Evolutionary conservation across 1,140 invertebrate species (phyloP), one percentile per base, ranked within the genome.

Genomic region (Bombus pyrosoma): DNA sequence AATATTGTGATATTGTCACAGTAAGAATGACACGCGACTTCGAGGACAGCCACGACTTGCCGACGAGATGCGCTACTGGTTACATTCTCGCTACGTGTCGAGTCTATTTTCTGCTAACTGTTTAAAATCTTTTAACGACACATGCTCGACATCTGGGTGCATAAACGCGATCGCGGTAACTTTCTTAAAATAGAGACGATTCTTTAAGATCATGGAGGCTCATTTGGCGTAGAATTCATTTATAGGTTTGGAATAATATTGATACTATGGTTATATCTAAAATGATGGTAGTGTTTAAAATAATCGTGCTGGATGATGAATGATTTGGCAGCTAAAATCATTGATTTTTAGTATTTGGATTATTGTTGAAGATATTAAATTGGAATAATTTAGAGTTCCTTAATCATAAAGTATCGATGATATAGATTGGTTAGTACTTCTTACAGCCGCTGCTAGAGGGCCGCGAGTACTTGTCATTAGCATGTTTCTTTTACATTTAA

Each of bases 81-180:
- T 66, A 72, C 68, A 43, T 77, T 9, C 32, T 37, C 41, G 13
- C n/a, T 10, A 1, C 28, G 25, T 10, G 25, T 34, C 37, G 4
- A 78, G 81, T 90, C 87, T 91, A 90, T 91, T 91, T 91, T 89
- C 59, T 66, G 75, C 71, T 69, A 25, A 37, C 75, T 85, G 84
- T 91, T 88, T 86, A 74, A 53, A 78, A 41, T 68, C 43, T 22
- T 77, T 53, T 15, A 32, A 39, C 74, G 74, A 89, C 90, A 90
- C 89, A 84, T 91, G 90, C 76, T 90, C 83, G 62, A 78, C 89
- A 90, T 87, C 87, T 90, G 89, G 77, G 39, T 41, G 64, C 47
- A 18, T 75, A 53, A 83, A 75, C 59, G 86, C 66, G 85, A 91
- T 87, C 62, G 41, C 66, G 43, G 73, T 71, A 47, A 79, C 76